A percentile compares a stretch with the other conserved stretches of the same genome.
phyloP scores from a whole-genome alignment of 2,113 vertebrate genomes.

The Urocolius indicus region DNA sequence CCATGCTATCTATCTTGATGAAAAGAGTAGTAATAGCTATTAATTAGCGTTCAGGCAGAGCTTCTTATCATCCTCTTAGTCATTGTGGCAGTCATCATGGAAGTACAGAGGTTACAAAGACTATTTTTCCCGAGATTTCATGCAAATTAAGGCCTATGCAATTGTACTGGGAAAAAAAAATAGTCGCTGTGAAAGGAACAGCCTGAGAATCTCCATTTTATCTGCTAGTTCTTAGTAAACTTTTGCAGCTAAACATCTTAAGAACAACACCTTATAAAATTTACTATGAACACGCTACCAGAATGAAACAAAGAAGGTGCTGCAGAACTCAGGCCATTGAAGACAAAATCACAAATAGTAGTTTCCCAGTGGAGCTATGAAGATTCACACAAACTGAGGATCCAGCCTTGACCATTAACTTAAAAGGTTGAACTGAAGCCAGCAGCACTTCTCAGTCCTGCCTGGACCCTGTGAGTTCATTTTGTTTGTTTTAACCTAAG shows the following conservation, averaged over 20 bases:
- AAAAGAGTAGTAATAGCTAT: background rate
- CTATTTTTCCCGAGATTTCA: background rate
- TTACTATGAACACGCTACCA: background rate
- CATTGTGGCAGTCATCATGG: background rate
- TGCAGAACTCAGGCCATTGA: background rate
- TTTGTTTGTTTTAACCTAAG: background rate
- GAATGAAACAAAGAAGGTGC: background rate
- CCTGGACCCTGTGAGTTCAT: background rate
- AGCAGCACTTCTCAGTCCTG: background rate
- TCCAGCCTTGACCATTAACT: background rate
- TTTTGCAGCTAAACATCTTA: slow-evolving; percentile 22
- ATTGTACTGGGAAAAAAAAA: background rate
- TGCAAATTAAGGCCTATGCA: background rate
- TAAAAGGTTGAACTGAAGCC: background rate
- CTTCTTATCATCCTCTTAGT: background rate
- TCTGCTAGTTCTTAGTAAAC: background rate
- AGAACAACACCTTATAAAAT: slow-evolving; percentile 35
- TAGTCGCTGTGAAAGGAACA: background rate
- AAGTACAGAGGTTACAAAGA: background rate
- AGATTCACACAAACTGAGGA: slow-evolving; percentile 20
- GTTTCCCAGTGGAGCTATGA: background rate
- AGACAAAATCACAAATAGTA: slow-evolving; percentile 31
- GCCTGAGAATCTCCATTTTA: background rate
- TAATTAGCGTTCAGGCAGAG: background rate
- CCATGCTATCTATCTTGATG: rapidly evolving